Evolutionary conservation across 2,113 vertebrate species (phyloP).

Genomic region (Cyrtonyx montezumae): DNA sequence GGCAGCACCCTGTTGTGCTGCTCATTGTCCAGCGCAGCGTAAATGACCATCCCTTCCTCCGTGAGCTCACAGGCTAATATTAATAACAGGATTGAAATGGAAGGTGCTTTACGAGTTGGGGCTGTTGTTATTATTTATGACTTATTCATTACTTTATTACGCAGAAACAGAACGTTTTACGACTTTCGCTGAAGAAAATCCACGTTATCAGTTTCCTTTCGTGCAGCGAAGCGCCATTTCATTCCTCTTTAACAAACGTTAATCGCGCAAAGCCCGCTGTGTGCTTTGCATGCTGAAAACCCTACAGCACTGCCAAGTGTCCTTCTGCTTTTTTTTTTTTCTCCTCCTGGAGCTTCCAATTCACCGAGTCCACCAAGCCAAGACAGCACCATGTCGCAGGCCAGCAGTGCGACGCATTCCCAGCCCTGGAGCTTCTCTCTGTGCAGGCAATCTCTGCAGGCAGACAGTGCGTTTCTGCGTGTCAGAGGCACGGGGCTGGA

Average conservation of each 20-base stretch:
- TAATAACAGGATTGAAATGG: slow-evolving; percentile 33
- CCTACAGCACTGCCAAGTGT: slow-evolving; percentile 24
- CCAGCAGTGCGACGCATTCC: background rate
- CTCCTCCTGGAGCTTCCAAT: slow-evolving; percentile 51
- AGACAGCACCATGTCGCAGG: slow-evolving; percentile 55
- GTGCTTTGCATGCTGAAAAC: slow-evolving; percentile 20
- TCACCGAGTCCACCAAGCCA: slow-evolving; percentile 45
- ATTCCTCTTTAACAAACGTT: slow-evolving; percentile 50
- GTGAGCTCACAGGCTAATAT: slow-evolving; percentile 54
- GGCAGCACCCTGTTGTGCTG: slow-evolving; percentile 52
- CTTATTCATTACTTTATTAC: background rate
- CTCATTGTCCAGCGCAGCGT: slow-evolving; percentile 5
- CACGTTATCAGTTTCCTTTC: slow-evolving; percentile 53
- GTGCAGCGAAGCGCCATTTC: background rate
- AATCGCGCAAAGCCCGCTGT: background rate
- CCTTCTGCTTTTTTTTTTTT: background rate
- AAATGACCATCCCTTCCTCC: slow-evolving; percentile 56
- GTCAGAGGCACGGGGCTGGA: slow-evolving; percentile 42
- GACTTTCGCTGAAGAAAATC: slow-evolving; percentile 47
- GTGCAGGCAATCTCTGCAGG: slow-evolving; percentile 71
- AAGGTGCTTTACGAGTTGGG: background rate
- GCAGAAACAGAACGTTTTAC: slow-evolving; percentile 46
- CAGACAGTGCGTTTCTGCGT: slow-evolving; percentile 57
- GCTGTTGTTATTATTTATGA: background rate
- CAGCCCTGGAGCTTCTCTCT: slow-evolving; percentile 42